A percentile compares a stretch with the other conserved stretches of the same genome.
These are phyloP conservation scores for Druon quercuslanigerum DNA, from an alignment of 1,140 invertebrate genomes.

Conservation along the genomic window DNA sequence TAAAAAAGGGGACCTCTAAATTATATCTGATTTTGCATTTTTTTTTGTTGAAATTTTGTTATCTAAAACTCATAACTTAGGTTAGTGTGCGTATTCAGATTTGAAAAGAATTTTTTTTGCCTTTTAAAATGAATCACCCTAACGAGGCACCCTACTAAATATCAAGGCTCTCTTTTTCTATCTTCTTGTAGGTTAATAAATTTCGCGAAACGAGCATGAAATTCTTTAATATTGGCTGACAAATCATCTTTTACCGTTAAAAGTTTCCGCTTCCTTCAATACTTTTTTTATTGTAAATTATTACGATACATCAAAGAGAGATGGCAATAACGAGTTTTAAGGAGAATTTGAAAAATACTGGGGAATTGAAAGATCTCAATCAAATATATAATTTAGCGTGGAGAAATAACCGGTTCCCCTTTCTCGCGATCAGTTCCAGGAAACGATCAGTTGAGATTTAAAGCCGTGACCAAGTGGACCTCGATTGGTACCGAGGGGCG, in stretches of 20 bases:
- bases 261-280: slow-evolving; percentile 38
- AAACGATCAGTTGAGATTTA: slow-evolving; percentile 3
- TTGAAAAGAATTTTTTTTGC: too few relatives aligned
- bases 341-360: neutral
- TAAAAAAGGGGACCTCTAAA: too few relatives aligned
- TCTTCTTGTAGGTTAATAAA: neutral
- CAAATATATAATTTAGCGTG: neutral
- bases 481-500: slow-evolving; percentile 21
- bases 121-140: too few relatives aligned
- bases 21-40: too few relatives aligned
- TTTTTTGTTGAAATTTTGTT: too few relatives aligned
- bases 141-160: too few relatives aligned
- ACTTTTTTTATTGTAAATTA: slow-evolving; percentile 8
- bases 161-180: neutral
- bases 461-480: slow-evolving; percentile 1
- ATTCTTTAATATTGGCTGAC: too few relatives aligned
- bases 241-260: neutral
- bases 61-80: too few relatives aligned
- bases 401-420: neutral
- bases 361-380: neutral
- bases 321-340: neutral
- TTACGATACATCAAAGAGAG: too few relatives aligned
- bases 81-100: too few relatives aligned
- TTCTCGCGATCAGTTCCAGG: slow-evolving; percentile 10
- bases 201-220: neutral